phyloP scores from a whole-genome alignment of 2,113 vertebrate genomes.

The Siniperca knerii region DNA sequence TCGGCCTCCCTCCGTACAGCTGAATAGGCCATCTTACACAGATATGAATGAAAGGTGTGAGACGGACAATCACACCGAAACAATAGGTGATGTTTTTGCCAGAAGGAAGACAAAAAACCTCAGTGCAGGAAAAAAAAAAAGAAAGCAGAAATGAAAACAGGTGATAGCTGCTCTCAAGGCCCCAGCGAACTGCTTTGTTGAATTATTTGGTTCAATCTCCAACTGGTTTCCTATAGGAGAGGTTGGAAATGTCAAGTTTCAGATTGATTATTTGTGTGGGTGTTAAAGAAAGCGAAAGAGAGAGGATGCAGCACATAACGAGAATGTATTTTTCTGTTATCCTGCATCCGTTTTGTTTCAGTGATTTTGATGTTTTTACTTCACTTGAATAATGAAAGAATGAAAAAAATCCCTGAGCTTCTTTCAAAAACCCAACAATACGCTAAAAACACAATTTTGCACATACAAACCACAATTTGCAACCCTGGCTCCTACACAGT shows the following conservation, averaged over 20 bases:
- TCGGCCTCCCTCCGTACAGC: not conserved
- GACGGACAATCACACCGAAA: slow-evolving; percentile 11
- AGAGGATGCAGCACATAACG: slow-evolving; percentile 12
- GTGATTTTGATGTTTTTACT: slow-evolving; percentile 3
- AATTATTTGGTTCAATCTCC: slow-evolving; percentile 27
- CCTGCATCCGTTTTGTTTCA: not conserved
- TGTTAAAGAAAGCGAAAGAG: slow-evolving; percentile 12
- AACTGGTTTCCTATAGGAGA: slow-evolving; percentile 24
- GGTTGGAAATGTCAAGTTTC: slow-evolving; percentile 50
- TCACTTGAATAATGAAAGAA: not conserved
- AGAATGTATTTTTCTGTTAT: not conserved
- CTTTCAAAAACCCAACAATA: not conserved
- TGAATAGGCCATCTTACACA: slow-evolving; percentile 15
- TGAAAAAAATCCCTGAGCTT: not conserved
- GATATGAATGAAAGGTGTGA: slow-evolving; percentile 49
- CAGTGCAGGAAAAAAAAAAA: not conserved
- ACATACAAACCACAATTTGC: not conserved
- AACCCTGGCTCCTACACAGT: not conserved
- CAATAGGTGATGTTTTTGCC: slow-evolving; percentile 54
- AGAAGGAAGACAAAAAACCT: slow-evolving; percentile 23
- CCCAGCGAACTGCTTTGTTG: not conserved
- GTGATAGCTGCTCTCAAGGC: slow-evolving; percentile 6
- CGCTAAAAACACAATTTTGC: not conserved
- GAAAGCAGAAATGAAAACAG: slow-evolving; percentile 20
- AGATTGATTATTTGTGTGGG: slow-evolving; percentile 44